Base-by-base conservation (phyloP, 2,113 vertebrate genomes). In the Cynoglossus semilaevis region DNA sequence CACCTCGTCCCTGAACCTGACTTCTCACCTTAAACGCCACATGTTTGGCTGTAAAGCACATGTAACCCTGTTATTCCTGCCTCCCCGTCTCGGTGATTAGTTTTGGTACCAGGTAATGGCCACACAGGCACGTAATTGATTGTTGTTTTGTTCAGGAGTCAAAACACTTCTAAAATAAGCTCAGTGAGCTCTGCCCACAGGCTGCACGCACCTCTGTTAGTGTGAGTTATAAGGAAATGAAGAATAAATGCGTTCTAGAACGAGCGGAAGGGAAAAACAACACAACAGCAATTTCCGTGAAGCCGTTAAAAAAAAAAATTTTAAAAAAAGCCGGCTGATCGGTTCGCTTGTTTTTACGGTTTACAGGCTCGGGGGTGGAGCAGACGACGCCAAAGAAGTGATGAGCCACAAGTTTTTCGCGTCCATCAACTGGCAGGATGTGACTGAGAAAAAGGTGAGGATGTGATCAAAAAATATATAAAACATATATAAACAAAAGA, bases 321-420 rank as follows among this genome's bases (percentile, higher is more conserved):
- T 70, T 57, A 10, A 61, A 38, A 44, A 70, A 58, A 40, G 46
- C 12, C 16, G 42, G 37, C 54, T 46, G 22, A 8, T 47, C 9
- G 18, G 18, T 51, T 9, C 40, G 38, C 57, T 74, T 29, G 49
- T 64, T n/a, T 51, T 51, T 19, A 6, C 6, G 41, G n/a, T 50
- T 67, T n/a, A 0, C 85, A 98, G 95, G 90, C 91, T 97, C 0
- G 95, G 96, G 7, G 96, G 96, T 0, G 92, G 95, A 15, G 85
- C 92, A 56, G 93, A 87, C 0, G 96, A 98, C 1, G 96, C 96
- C 74, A 92, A 94, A 91, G 96, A 98, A 60, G 94, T 96, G 77
- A 98, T 96, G 94, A 91, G 87, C 65, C 96, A 98, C 65, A 94
- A 93, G 54, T 98, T 98, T 88, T 98, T 98, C 67, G 79, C 83